Percentiles rank a stretch among this genome's conserved stretches.
phyloP scores from a whole-genome alignment of 2,797 vertebrate genomes.

The Myiotriccus ornatus region DNA sequence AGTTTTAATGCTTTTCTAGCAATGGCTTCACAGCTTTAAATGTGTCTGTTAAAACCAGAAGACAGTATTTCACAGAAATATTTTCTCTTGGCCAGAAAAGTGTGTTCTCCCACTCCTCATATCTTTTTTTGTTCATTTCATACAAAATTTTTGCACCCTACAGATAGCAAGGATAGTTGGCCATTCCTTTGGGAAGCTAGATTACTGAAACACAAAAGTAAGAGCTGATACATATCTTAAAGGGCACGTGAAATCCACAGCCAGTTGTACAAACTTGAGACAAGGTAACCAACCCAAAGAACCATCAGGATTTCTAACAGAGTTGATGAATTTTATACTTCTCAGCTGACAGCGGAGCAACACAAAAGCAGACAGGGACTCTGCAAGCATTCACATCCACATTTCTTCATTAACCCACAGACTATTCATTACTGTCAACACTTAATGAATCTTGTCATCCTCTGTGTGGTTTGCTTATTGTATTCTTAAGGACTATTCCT shows the following conservation, averaged over 20 bases:
- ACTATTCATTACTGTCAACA: not conserved
- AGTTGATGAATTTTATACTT: not conserved
- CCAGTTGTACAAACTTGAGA: not conserved
- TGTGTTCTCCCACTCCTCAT: not conserved
- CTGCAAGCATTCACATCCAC: not conserved
- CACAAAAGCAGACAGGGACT: not conserved
- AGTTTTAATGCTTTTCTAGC: not conserved
- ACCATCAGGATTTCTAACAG: not conserved
- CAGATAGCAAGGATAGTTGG: not conserved
- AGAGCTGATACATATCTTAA: fast-evolving
- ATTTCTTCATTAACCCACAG: not conserved
- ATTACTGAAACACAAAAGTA: not conserved
- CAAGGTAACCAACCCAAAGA: not conserved
- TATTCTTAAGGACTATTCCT: not conserved
- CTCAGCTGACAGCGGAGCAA: not conserved
- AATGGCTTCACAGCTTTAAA: not conserved
- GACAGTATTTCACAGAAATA: not conserved
- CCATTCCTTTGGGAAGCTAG: not conserved
- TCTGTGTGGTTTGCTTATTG: not conserved
- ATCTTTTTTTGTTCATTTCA: not conserved
- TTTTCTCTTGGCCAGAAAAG: not conserved
- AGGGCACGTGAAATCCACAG: not conserved
- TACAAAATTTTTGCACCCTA: not conserved
- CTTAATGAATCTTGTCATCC: not conserved
- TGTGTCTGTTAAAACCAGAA: not conserved